A percentile compares a stretch with the other conserved stretches of the same genome.
phyloP scores from a whole-genome alignment of 2,888 invertebrate species.

The Archaeoteleia sp. region DNA sequence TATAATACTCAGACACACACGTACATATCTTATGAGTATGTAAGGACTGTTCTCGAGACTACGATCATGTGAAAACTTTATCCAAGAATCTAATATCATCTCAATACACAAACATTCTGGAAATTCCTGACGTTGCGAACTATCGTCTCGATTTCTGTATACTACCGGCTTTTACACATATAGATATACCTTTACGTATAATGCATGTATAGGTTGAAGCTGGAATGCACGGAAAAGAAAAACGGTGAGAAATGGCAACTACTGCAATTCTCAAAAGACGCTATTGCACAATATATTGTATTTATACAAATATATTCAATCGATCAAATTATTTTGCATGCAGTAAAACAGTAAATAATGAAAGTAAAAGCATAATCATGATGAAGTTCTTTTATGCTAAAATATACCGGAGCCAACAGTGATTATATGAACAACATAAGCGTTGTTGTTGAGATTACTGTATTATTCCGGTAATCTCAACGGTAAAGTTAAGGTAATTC shows the following conservation, averaged over 20 bases:
- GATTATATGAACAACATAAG: too few species aligned
- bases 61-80: slow-evolving; percentile 72
- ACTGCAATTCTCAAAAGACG: slow-evolving; percentile 7
- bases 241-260: slow-evolving; percentile 27
- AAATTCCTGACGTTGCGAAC: slow-evolving; percentile 62
- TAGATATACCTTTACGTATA: slow-evolving; percentile 35
- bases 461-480: too few species aligned
- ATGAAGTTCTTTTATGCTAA: too few species aligned
- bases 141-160: slow-evolving; percentile 53
- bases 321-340: too few species aligned
- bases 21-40: slow-evolving; percentile 45
- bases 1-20: slow-evolving; percentile 20
- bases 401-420: too few species aligned
- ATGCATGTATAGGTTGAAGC: slow-evolving; percentile 41
- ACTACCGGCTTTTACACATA: slow-evolving; percentile 50
- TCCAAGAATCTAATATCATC: slow-evolving; percentile 74
- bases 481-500: too few species aligned
- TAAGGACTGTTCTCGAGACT: slow-evolving; percentile 62
- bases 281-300: slow-evolving; percentile 8
- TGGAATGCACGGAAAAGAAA: slow-evolving; percentile 44
- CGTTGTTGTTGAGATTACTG: too few species aligned
- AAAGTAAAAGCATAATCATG: too few species aligned
- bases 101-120: slow-evolving; percentile 71
- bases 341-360: too few species aligned
- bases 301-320: too few species aligned